A percentile compares a stretch with the other conserved stretches of the same genome.
These are phyloP conservation scores for Chlamydotis undulata DNA, from an alignment of 2,113 vertebrate species.

Conservation along the genomic window DNA sequence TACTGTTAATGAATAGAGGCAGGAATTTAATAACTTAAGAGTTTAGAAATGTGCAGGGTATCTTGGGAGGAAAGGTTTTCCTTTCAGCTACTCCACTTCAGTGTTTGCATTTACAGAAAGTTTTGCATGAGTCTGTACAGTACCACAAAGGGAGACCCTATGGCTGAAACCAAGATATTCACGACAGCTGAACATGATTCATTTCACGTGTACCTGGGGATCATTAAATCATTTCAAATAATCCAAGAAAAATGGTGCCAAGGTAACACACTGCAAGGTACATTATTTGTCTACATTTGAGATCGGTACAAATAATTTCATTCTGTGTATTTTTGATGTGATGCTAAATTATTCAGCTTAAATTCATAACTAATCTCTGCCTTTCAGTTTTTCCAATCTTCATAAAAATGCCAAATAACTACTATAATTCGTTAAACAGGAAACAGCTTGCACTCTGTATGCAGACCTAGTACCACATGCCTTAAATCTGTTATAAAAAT, in stretches of 20 bases:
- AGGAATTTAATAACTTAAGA: conserved; percentile 15
- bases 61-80: conserved; percentile 5
- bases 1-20: not conserved
- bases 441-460: not conserved
- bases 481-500: not conserved
- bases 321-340: not conserved
- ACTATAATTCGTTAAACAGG: not conserved
- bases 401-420: not conserved
- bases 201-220: not conserved
- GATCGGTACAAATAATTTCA: not conserved
- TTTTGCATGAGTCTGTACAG: not conserved
- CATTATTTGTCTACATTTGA: not conserved
- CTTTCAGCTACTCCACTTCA: not conserved
- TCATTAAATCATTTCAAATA: not conserved
- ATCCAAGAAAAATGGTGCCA: not conserved
- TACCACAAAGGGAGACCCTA: no score
- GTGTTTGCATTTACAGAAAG: not conserved
- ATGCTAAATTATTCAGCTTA: not conserved
- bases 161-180: not conserved
- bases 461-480: not conserved
- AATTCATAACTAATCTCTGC: not conserved
- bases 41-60: not conserved
- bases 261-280: not conserved
- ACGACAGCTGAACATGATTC: not conserved
- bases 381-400: not conserved